Conservation (phyloP, 2,797 vertebrate species). For the Prionace glauca region DNA sequence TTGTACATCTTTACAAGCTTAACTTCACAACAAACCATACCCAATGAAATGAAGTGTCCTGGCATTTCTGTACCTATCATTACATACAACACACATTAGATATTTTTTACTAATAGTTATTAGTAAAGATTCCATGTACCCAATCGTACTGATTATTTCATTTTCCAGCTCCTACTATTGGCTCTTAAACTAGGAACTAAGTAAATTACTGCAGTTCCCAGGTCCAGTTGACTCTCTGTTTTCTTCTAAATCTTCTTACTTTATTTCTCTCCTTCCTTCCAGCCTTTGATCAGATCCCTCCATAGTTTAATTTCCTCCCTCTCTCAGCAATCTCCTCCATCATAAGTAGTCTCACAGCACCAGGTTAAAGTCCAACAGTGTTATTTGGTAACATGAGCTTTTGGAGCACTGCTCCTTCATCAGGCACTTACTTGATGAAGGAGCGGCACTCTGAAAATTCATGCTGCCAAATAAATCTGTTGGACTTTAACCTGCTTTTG, state of each 20-base stretch:
- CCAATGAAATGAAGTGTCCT: conserved; percentile 6
- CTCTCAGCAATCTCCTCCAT: not conserved
- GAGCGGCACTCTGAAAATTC: no score
- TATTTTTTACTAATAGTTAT: conserved; percentile 61
- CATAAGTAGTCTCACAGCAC: no score
- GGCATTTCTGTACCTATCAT: conserved; percentile 49
- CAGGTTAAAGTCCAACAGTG: no score
- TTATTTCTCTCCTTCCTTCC: not conserved
- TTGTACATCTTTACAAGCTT: no score
- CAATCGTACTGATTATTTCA: conserved; percentile 64
- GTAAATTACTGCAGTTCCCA: conserved; percentile 33
- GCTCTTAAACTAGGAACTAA: conserved; percentile 47
- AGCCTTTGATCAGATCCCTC: not conserved
- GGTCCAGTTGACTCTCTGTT: conserved; percentile 38
- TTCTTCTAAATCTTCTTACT: conserved; percentile 46
- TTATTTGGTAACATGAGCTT: no score
- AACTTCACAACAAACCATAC: not conserved
- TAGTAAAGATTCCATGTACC: conserved; percentile 62
- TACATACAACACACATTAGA: conserved; percentile 55
- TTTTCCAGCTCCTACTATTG: conserved; percentile 48
- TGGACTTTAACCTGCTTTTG: no score
- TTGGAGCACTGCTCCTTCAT: no score
- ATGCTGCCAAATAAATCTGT: no score
- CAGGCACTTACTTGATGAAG: no score
- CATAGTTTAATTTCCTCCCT: not conserved